Percentiles rank a stretch among this genome's conserved stretches.
Evolutionary conservation across 2,888 invertebrate genomes (phyloP).

Genomic region (Trypoxylon attenuatum): DNA sequence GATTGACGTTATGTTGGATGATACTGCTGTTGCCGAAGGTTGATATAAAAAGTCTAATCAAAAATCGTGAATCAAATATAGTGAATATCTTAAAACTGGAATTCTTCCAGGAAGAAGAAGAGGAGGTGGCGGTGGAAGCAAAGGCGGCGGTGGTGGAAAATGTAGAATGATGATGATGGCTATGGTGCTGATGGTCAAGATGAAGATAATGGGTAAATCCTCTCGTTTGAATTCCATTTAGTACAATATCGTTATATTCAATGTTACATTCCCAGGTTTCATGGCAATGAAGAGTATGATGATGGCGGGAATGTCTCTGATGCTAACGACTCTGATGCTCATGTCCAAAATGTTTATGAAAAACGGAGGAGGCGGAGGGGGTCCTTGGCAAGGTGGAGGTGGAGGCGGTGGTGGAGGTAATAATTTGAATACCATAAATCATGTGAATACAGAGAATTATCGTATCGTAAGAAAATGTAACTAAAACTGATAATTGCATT

Average conservation of each 20-base stretch:
- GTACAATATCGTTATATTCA: not conserved
- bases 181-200: constrained; percentile 80
- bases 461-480: no score
- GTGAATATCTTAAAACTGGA: not conserved
- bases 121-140: constrained; percentile 67
- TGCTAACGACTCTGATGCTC: constrained; percentile 78
- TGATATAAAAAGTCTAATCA: not conserved
- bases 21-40: constrained; percentile 66
- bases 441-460: not conserved
- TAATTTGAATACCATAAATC: constrained; percentile 4
- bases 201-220: constrained; percentile 77
- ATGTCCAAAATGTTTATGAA: constrained; percentile 63
- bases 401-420: constrained; percentile 59
- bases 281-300: constrained; percentile 79
- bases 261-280: constrained; percentile 76
- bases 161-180: constrained; percentile 82
- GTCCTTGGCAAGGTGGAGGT: constrained; percentile 55
- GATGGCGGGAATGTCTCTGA: constrained; percentile 79
- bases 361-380: constrained; percentile 50
- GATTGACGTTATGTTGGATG: constrained; percentile 68
- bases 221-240: not conserved
- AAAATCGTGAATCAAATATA: not conserved
- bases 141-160: constrained; percentile 71
- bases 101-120: constrained; percentile 68
- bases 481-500: not conserved